Evolutionary conservation across 2,888 invertebrate genomes (phyloP).

Genomic region (Drosophila mettleri): DNA sequence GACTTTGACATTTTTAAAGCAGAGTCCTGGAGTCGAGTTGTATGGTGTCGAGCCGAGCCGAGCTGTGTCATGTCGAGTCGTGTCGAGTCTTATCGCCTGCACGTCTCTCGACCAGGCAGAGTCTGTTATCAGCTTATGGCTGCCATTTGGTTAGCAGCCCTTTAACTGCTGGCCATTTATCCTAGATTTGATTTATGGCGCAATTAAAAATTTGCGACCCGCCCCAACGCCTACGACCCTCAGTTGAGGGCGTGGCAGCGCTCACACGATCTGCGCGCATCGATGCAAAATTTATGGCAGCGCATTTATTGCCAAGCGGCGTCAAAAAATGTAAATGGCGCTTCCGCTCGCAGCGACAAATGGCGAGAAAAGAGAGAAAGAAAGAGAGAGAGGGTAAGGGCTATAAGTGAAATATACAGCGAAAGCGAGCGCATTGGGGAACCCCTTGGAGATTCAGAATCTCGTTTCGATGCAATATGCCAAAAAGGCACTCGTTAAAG

Average conservation of each 20-base stretch:
- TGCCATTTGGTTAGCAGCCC: slow-evolving; percentile 80
- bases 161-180: slow-evolving; percentile 76
- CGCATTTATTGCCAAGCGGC: slow-evolving; percentile 70
- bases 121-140: slow-evolving; percentile 77
- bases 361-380: neutral
- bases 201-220: slow-evolving; percentile 66
- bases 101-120: slow-evolving; percentile 13
- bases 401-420: neutral
- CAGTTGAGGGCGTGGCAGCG: slow-evolving; percentile 20
- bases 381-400: neutral
- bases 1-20: slow-evolving; percentile 76
- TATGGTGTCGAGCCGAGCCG: no score
- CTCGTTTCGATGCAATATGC: slow-evolving; percentile 46
- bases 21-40: slow-evolving; percentile 30
- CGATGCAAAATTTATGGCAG: slow-evolving; percentile 76
- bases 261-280: slow-evolving; percentile 46
- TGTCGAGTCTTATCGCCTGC: slow-evolving; percentile 12
- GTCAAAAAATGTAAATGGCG: slow-evolving; percentile 63
- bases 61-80: slow-evolving; percentile 5
- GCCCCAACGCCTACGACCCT: neutral
- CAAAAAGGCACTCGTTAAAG: slow-evolving; percentile 52
- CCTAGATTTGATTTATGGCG: slow-evolving; percentile 77
- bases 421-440: neutral
- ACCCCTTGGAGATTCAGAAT: slow-evolving; percentile 20
- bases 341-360: slow-evolving; percentile 50